Evolutionary conservation across 2,888 invertebrate species (phyloP).

Genomic region (Ctena decussata): DNA sequence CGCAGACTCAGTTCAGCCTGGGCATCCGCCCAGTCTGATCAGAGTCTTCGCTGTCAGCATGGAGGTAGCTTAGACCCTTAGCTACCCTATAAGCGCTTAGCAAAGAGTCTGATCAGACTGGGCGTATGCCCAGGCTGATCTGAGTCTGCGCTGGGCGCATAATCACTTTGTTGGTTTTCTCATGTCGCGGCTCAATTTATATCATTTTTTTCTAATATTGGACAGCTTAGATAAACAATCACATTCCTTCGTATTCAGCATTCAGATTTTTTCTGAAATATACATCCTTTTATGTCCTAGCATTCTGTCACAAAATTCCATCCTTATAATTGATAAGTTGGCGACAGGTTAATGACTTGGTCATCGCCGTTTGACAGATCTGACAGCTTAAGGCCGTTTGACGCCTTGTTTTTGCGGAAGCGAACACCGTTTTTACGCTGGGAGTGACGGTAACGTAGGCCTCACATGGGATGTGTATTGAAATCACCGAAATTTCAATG

Average conservation of each 20-base stretch:
- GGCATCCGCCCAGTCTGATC: too few relatives aligned
- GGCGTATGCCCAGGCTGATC: too few relatives aligned
- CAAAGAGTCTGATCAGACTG: too few relatives aligned
- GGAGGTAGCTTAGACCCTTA: too few relatives aligned
- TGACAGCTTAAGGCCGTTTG: background rate
- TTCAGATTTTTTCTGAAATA: background rate
- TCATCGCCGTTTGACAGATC: background rate
- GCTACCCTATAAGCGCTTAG: too few relatives aligned
- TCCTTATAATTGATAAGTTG: background rate
- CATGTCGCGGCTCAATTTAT: too few relatives aligned
- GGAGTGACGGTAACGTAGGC: slow-evolving; percentile 5
- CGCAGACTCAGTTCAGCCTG: too few relatives aligned
- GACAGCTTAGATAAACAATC: background rate
- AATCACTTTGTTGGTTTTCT: too few relatives aligned
- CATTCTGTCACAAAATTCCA: slow-evolving; percentile 1
- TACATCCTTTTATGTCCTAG: background rate
- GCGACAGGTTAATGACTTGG: slow-evolving; percentile 7
- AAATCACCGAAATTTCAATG: background rate
- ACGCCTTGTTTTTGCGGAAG: slow-evolving; percentile 4
- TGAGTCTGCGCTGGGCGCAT: too few relatives aligned
- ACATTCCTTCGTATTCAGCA: background rate
- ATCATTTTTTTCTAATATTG: too few relatives aligned
- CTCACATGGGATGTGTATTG: background rate
- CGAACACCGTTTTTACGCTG: background rate
- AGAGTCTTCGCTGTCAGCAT: too few relatives aligned